Evolutionary conservation across 2,113 vertebrate species (phyloP), one percentile per base, ranked within the genome.

Genomic region (Albula glossodonta): DNA sequence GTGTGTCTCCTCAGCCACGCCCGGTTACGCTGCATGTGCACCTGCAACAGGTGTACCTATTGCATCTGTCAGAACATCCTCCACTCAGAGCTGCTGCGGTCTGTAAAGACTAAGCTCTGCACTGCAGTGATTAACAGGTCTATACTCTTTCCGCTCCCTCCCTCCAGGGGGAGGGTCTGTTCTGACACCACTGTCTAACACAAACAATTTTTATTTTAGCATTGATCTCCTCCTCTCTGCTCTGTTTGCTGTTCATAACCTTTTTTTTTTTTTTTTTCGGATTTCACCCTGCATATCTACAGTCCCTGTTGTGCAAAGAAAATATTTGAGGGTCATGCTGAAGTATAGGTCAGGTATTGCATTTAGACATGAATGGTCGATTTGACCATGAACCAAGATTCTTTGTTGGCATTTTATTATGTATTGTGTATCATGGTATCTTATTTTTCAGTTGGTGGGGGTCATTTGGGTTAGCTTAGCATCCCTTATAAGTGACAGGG

Each of bases 31-130:
- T 98, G 98, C 96, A 93, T 98, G 96, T 99, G 98, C 93, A 93
- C 96, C 96, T 98, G 97, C 97, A 99, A 98, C 97, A 98, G 97
- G 96, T 99, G 98, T 93, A 97, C 97, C 93, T 98, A 97, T 97
- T 99, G 98, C 97, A 96, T 99, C 96, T 98, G 97, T 99, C 97
- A 98, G 96, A 99, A 97, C 96, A 95, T 99, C 96, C 97, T 99
- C 95, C 97, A 96, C 97, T 97, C 96, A 97, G 97, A 98, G 96
- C 97, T 99, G 95, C 96, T 99, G 96, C 97, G 96, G 96, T 97
- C 95, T 94, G 93, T 99, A 97, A 99, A 98, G 97, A 97, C 97
- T 96, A 97, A 97, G 95, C 94, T 99, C 96, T 96, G 96, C 97
- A 97, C 97, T 93, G 96, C 96, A 94, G 92, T 98, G 94, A 96